A percentile compares a stretch with the other conserved stretches of the same genome.
These are phyloP conservation scores for Gastrophysa polygoni DNA, from an alignment of 2,888 invertebrate species.

Conservation along the genomic window DNA sequence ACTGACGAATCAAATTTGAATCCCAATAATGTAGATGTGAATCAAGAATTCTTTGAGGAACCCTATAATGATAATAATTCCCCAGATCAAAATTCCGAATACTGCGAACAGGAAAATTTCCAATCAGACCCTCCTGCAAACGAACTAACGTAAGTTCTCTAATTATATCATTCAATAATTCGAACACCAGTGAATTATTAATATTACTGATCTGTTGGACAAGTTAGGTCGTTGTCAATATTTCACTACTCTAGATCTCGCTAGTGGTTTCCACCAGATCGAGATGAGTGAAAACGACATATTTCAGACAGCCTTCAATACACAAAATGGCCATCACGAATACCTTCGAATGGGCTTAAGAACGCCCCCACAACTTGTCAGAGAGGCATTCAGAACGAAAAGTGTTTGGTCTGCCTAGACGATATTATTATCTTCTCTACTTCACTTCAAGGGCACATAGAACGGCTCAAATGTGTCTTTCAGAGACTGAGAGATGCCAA, in stretches of 20 bases:
- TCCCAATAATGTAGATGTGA: too few species aligned
- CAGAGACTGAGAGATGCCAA: slow-evolving; percentile 13
- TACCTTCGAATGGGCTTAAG: slow-evolving; percentile 20
- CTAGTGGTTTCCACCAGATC: slow-evolving; percentile 32
- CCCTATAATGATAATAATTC: too few species aligned
- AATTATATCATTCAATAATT: too few species aligned
- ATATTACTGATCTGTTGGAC: slow-evolving; percentile 16
- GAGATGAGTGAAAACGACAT: slow-evolving; percentile 21
- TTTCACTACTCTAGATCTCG: slow-evolving; percentile 17
- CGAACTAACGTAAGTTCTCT: too few species aligned
- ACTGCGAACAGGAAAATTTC: too few species aligned
- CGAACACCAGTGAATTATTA: too few species aligned
- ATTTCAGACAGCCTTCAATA: slow-evolving; percentile 24
- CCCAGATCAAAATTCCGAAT: too few species aligned
- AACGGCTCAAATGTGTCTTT: slow-evolving; percentile 15
- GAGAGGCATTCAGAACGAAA: slow-evolving; percentile 22
- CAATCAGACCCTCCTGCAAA: too few species aligned
- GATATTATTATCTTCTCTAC: slow-evolving; percentile 25
- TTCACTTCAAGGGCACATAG: slow-evolving; percentile 21
- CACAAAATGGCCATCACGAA: slow-evolving; percentile 20
- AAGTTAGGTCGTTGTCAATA: slow-evolving; percentile 15
- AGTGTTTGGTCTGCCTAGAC: slow-evolving; percentile 23
- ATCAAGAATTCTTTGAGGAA: too few species aligned
- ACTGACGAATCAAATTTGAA: too few species aligned
- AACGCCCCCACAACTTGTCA: slow-evolving; percentile 28